Evolutionary conservation across 2,888 invertebrate species (phyloP).

Genomic region (Eristalinus aeneus): DNA sequence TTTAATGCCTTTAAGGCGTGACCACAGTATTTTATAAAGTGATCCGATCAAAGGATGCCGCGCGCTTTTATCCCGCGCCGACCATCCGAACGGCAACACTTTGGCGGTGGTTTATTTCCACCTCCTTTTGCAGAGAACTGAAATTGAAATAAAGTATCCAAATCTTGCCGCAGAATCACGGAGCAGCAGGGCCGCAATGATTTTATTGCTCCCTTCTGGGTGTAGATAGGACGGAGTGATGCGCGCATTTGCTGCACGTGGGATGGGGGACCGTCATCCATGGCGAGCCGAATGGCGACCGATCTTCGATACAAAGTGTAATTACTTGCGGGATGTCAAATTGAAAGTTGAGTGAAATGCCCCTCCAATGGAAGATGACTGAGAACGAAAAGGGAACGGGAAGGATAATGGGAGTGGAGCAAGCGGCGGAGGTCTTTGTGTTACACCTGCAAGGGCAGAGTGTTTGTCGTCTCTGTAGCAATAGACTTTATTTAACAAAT

Average conservation of each 20-base stretch:
- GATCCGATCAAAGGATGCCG: constrained; percentile 81
- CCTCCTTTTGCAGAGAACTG: constrained; percentile 64
- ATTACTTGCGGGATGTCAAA: constrained; percentile 56
- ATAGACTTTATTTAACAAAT: too few relatives aligned
- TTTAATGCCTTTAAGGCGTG: constrained; percentile 81
- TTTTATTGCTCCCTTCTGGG: constrained; percentile 53
- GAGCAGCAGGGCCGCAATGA: constrained; percentile 39
- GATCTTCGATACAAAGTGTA: constrained; percentile 25
- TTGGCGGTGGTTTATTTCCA: constrained; percentile 69
- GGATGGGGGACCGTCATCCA: constrained; percentile 18
- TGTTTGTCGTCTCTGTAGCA: too few relatives aligned
- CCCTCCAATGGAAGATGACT: constrained; percentile 42
- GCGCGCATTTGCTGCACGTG: constrained; percentile 40
- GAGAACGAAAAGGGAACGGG: constrained; percentile 36
- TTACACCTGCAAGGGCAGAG: too few relatives aligned
- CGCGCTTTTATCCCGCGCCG: constrained; percentile 78
- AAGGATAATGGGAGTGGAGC: constrained; percentile 14
- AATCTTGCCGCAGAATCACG: constrained; percentile 60
- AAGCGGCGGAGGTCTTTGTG: neutral
- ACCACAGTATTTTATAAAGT: constrained; percentile 81
- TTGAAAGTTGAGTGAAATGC: constrained; percentile 38
- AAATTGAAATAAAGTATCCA: constrained; percentile 71
- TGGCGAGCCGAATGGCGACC: constrained; percentile 14
- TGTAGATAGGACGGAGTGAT: constrained; percentile 12
- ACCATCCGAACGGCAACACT: constrained; percentile 71